Percentiles rank a stretch among this genome's conserved stretches.
phyloP scores from a whole-genome alignment of 2,113 vertebrate genomes.

The Grus americana region DNA sequence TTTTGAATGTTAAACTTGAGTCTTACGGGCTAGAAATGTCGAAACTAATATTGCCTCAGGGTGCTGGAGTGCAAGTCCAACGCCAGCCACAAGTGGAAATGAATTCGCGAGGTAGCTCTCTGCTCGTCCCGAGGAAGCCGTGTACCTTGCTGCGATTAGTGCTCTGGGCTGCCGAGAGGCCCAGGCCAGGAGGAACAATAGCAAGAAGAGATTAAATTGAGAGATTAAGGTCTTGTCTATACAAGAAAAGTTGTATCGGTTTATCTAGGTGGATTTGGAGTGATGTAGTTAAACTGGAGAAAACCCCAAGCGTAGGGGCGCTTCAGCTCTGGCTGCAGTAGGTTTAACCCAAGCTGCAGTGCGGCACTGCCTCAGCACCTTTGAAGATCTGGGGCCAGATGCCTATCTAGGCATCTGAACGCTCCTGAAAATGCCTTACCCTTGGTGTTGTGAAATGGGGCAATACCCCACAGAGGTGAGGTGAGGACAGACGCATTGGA shows the following conservation, averaged over 20 bases:
- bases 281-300: slow-evolving; percentile 24
- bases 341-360: not conserved
- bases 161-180: not conserved
- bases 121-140: not conserved
- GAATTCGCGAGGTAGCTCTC: not conserved
- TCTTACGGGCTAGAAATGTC: not conserved
- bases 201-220: slow-evolving; percentile 1
- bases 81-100: slow-evolving; percentile 1
- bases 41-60: not conserved
- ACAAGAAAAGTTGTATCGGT: slow-evolving; percentile 51
- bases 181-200: not conserved
- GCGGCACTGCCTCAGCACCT: not conserved
- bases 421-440: not conserved
- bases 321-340: not conserved
- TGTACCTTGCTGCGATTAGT: not conserved
- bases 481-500: not conserved
- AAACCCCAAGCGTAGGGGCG: not conserved
- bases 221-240: slow-evolving; percentile 62
- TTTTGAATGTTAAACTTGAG: not conserved
- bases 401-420: not conserved
- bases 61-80: not conserved
- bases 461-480: not conserved
- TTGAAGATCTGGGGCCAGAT: not conserved
- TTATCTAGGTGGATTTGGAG: slow-evolving; percentile 39
- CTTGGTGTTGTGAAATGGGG: not conserved